Percentiles rank a stretch among this genome's conserved stretches.
Evolutionary conservation across 1,140 invertebrate genomes (phyloP).

Genomic region (Drosophila parvula): DNA sequence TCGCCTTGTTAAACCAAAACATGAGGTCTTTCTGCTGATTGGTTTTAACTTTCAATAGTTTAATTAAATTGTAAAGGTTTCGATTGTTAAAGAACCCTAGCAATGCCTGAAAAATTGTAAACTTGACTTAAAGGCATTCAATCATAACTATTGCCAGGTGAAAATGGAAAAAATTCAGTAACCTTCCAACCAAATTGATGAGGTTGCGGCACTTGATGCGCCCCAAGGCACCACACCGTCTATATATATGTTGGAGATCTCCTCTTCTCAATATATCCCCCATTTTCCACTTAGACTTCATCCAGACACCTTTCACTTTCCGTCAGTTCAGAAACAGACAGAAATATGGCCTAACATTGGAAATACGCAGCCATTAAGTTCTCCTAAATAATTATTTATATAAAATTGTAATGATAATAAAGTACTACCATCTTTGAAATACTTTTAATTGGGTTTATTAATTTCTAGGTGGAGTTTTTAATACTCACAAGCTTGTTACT

Average conservation of each 20-base stretch:
- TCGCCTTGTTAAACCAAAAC: neutral
- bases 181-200: constrained; percentile 61
- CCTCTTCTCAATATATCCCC: constrained; percentile 3
- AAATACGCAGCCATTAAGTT: neutral
- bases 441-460: too few species aligned
- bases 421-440: neutral
- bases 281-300: constrained; percentile 26
- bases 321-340: constrained; percentile 12
- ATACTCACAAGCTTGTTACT: neutral
- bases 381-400: constrained; percentile 24
- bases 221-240: constrained; percentile 7
- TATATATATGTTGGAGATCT: constrained; percentile 1
- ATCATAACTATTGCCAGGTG: constrained; percentile 47
- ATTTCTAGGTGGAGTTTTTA: neutral
- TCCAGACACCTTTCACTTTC: constrained; percentile 64
- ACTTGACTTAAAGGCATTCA: constrained; percentile 44
- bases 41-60: neutral
- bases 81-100: neutral
- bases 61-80: neutral
- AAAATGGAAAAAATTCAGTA: constrained; percentile 53
- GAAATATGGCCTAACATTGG: neutral
- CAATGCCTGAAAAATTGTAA: neutral
- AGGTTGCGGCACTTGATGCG: constrained; percentile 63
- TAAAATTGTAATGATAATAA: constrained; percentile 28
- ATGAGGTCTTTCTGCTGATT: too few species aligned